phyloP scores from a whole-genome alignment of 2,888 invertebrate genomes.

The Halictus quadricinctus region DNA sequence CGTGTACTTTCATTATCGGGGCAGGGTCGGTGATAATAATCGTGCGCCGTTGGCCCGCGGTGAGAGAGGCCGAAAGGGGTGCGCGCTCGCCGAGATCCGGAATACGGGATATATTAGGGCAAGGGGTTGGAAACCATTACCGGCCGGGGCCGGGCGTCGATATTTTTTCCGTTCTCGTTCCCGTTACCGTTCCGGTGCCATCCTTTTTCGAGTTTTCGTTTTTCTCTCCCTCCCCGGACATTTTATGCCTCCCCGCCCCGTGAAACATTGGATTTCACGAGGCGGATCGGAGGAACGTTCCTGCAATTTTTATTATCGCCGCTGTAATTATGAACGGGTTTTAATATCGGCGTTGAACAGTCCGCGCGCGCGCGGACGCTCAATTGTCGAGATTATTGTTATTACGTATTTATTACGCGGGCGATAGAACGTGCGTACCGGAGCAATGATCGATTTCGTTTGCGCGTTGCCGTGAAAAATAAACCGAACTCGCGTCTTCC shows the following conservation, averaged over 20 bases:
- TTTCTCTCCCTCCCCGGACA: neutral
- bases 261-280: neutral
- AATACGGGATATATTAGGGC: constrained; percentile 66
- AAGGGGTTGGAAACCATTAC: constrained; percentile 70
- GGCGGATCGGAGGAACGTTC: neutral
- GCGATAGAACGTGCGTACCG: neutral
- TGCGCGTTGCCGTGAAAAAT: neutral
- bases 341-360: neutral
- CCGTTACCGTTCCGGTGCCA: constrained; percentile 17
- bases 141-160: constrained; percentile 36
- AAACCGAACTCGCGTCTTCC: neutral
- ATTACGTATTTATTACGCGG: neutral
- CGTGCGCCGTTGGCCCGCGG: constrained; percentile 69
- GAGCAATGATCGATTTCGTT: neutral
- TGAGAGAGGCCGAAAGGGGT: constrained; percentile 56
- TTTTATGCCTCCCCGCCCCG: neutral
- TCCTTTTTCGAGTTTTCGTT: constrained; percentile 44
- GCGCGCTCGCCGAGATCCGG: constrained; percentile 57
- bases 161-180: constrained; percentile 45
- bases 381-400: neutral
- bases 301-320: neutral
- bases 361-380: neutral
- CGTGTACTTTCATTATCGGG: constrained; percentile 78
- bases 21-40: constrained; percentile 78
- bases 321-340: neutral